A percentile compares a stretch with the other conserved stretches of the same genome.
Evolutionary conservation across 1,140 invertebrate species (phyloP).

Genomic region (Heliconius himera): DNA sequence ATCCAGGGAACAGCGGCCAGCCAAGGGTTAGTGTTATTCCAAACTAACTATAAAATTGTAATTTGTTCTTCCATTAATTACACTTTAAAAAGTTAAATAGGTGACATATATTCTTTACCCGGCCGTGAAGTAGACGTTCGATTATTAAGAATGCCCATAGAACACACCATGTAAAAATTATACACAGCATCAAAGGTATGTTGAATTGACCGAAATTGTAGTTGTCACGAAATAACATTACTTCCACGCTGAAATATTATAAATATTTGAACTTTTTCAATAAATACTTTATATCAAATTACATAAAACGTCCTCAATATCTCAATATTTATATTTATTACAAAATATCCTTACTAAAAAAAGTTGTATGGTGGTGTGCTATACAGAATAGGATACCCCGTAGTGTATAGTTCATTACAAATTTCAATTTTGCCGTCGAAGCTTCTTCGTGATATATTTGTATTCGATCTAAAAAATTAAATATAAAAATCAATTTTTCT

Average conservation of each 20-base stretch:
- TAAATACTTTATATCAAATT: not conserved
- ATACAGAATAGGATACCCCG: slow-evolving; percentile 54
- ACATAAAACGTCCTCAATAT: not conserved
- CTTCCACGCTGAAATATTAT: slow-evolving; percentile 61
- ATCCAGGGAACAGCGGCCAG: slow-evolving; percentile 58
- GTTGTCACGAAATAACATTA: slow-evolving; percentile 53
- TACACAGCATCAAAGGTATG: slow-evolving; percentile 46
- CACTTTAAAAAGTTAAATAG: not conserved
- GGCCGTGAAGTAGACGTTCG: slow-evolving; percentile 52
- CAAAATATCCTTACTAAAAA: slow-evolving; percentile 63
- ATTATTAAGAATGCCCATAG: slow-evolving; percentile 57
- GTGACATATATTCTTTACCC: slow-evolving; percentile 40
- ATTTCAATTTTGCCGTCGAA: slow-evolving; percentile 45
- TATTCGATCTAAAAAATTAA: slow-evolving; percentile 29
- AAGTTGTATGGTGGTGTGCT: slow-evolving; percentile 70
- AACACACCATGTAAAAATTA: slow-evolving; percentile 53
- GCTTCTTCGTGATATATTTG: slow-evolving; percentile 27
- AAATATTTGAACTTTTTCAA: not conserved
- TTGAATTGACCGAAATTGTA: slow-evolving; percentile 56
- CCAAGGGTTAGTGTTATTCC: slow-evolving; percentile 63
- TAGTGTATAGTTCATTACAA: slow-evolving; percentile 60
- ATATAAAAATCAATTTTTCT: too few species aligned
- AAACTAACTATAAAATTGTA: slow-evolving; percentile 56
- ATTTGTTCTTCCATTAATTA: not conserved
- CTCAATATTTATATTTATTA: not conserved